Evolutionary conservation across 2,888 invertebrate genomes (phyloP), one percentile per base, ranked within the genome.

Genomic region (Watsonalla binaria): DNA sequence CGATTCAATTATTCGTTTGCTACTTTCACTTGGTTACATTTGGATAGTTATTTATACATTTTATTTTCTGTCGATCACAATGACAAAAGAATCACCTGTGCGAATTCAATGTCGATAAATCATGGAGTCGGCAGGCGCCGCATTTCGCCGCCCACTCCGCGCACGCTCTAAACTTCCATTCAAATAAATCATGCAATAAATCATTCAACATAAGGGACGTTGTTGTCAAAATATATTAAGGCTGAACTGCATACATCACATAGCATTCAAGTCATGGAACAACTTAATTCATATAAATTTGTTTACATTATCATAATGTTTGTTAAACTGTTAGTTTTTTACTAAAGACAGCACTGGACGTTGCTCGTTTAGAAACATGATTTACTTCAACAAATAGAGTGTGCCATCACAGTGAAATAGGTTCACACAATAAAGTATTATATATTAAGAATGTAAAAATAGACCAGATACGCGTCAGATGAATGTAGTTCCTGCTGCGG

Each of bases 31-130:
- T 51, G 8, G 48, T 59, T 56, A 51, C 52, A 56, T 59, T 51
- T 46, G 58, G 51, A 54, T 34, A 47, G 33, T 34, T 51, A 46
- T 37, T 51, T 39, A 52, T 42, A 33, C 55, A 46, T 57, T 59
- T 65, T 60, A 47, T 54, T 59, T 61, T 57, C 46, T 52, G 58
- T 62, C 57, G 56, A 59, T 59, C 56, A 58, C 24, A 46, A 50
- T 51, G 66, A 68, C 66, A 70, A 73, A 68, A 64, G 67, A 72
- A 69, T 72, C 76, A 72, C 68, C 72, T 75, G 70, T 71, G 76
- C 73, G 65, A 73, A 74, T 73, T 76, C 71, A 75, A 79, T 80
- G 72, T 74, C 74, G 62, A 82, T 83, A 80, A 79, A 82, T 83
- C 80, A 77, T 71, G 57, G 66, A 63, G 73, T 78, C 72, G 76